Percentiles rank a stretch among this genome's conserved stretches.
Conservation (phyloP, 1,140 invertebrate species). For the Leptopilina boulardi region DNA sequence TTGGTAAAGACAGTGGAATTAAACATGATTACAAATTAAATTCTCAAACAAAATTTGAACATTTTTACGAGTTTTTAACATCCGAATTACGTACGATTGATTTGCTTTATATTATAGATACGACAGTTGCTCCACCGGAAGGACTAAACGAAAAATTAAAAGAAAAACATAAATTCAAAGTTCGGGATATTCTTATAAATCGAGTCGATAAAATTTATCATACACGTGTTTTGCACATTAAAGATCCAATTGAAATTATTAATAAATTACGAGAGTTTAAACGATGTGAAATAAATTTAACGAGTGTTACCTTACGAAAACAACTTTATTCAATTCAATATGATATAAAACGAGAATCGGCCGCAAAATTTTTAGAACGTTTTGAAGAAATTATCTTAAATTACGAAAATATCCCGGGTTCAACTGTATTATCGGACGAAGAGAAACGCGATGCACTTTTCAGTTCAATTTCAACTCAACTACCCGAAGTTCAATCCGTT, state of each 20-base stretch:
- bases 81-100: constrained; percentile 26
- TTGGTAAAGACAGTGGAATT: too few species aligned
- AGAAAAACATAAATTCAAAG: constrained; percentile 41
- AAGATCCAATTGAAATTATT: too few species aligned
- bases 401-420: constrained; percentile 34
- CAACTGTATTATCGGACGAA: constrained; percentile 15
- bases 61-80: constrained; percentile 37
- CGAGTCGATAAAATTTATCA: too few species aligned
- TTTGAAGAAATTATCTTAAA: constrained; percentile 44
- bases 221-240: too few species aligned
- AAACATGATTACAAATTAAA: background rate
- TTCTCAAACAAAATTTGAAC: constrained; percentile 35
- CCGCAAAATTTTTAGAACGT: constrained; percentile 37
- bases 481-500: constrained; percentile 32
- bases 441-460: constrained; percentile 39
- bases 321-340: background rate
- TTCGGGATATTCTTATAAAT: constrained; percentile 35
- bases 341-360: background rate
- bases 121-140: background rate
- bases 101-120: constrained; percentile 35
- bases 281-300: background rate
- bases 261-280: background rate
- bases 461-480: background rate
- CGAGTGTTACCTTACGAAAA: too few species aligned
- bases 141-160: background rate